These are phyloP conservation scores for Echinometra lucunter DNA, from an alignment of 53 echinoderm and acorn worm genomes.

Conservation along the genomic window DNA sequence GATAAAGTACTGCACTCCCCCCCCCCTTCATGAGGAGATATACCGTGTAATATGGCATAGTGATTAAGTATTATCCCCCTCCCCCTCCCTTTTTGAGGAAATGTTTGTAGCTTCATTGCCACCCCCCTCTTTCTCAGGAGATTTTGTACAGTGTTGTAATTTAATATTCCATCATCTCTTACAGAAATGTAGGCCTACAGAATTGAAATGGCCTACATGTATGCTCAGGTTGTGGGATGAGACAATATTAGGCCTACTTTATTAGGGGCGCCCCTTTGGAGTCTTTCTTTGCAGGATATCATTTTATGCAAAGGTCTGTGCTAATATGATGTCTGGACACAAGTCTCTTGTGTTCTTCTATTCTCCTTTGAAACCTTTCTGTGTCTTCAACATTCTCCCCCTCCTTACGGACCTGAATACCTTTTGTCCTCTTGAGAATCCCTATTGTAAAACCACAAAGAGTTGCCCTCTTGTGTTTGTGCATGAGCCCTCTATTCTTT, in stretches of 20 bases:
- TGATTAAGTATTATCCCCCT: too few species aligned
- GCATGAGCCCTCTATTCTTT: not conserved
- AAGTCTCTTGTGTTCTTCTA: not conserved
- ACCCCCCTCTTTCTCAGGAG: too few species aligned
- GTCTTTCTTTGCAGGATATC: too few species aligned
- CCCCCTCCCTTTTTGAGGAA: too few species aligned
- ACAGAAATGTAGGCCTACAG: not conserved
- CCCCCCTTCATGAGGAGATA: too few species aligned
- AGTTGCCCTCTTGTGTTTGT: not conserved
- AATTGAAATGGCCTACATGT: not conserved
- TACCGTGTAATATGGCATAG: too few species aligned
- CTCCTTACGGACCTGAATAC: conserved; percentile 3
- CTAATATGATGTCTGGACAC: not conserved
- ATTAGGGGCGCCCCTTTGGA: not conserved
- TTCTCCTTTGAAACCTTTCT: not conserved
- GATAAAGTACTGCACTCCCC: too few species aligned
- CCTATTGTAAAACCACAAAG: conserved; percentile 20
- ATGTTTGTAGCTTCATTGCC: too few species aligned
- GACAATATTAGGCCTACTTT: not conserved
- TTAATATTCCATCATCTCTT: not conserved
- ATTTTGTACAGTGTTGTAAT: too few species aligned
- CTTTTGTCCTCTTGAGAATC: not conserved
- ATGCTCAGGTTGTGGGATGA: not conserved
- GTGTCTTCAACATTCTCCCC: conserved; percentile 41
- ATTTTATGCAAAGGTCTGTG: not conserved